These are phyloP conservation scores for Cyprinodon variegatus DNA, from an alignment of 2,113 vertebrate species.

Conservation along the genomic window DNA sequence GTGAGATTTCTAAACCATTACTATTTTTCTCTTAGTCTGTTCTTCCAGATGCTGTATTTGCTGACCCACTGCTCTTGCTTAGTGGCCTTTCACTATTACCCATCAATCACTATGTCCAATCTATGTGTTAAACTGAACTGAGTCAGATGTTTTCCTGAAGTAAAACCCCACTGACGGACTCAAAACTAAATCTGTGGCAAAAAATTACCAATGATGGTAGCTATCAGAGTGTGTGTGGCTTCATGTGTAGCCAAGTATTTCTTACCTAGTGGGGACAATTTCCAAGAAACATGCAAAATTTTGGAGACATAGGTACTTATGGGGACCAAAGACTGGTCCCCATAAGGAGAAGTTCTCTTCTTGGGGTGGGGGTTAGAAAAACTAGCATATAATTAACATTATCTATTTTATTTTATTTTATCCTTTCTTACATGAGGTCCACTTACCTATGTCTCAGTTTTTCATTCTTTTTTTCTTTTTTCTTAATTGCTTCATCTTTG, in stretches of 20 bases:
- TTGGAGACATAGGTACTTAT: too few relatives aligned
- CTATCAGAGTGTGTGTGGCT: background rate
- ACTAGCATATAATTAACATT: conserved; percentile 18
- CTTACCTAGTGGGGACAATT: too few relatives aligned
- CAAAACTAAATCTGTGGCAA: conserved; percentile 22
- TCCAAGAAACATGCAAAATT: background rate
- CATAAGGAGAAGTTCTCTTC: too few relatives aligned
- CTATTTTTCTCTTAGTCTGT: background rate
- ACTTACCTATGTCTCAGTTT: conserved; percentile 9
- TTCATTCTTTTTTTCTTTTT: conserved; percentile 11
- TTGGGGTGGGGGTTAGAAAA: conserved; percentile 12
- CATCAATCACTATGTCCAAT: background rate
- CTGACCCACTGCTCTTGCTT: background rate
- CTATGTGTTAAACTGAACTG: conserved; percentile 2
- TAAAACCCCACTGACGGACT: conserved; percentile 31
- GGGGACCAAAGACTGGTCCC: too few relatives aligned
- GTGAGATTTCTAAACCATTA: background rate
- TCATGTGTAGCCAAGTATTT: background rate
- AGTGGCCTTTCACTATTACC: background rate
- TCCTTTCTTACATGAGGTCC: conserved; percentile 4
- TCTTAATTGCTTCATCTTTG: conserved; percentile 37
- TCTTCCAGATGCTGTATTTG: background rate
- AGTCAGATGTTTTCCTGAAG: background rate
- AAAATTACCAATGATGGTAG: conserved; percentile 11
- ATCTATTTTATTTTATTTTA: background rate